A percentile compares a stretch with the other conserved stretches of the same genome.
phyloP scores from a whole-genome alignment of 2,113 vertebrate genomes.

The Malurus cyaneus region DNA sequence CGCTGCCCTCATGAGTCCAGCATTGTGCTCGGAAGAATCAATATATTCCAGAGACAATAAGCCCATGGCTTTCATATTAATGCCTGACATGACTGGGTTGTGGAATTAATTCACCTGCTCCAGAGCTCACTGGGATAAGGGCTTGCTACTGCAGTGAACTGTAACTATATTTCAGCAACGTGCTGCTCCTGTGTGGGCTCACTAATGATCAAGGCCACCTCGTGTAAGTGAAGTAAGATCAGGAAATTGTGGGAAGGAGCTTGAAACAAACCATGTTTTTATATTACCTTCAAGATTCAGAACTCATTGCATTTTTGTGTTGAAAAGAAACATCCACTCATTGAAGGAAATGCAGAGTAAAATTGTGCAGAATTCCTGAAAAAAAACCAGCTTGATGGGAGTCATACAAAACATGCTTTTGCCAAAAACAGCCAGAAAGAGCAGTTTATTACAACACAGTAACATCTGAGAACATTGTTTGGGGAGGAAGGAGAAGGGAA shows the following conservation, averaged over 20 bases:
- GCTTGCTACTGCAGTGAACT: neutral
- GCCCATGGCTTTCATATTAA: neutral
- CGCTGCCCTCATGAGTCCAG: neutral
- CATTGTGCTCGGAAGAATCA: neutral
- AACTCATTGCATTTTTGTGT: neutral
- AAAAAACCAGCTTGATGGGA: neutral
- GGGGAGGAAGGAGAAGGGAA: neutral
- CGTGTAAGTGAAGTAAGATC: neutral
- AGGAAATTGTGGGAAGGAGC: conserved; percentile 17
- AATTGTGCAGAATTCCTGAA: neutral
- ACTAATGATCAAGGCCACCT: neutral
- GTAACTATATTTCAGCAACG: neutral
- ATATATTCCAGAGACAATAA: neutral
- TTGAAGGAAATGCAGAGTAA: neutral
- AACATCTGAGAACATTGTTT: neutral
- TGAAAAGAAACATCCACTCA: neutral
- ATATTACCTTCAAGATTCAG: neutral
- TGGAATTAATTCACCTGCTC: conserved; percentile 20
- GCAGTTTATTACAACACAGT: neutral
- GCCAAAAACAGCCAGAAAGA: neutral
- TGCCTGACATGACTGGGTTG: neutral
- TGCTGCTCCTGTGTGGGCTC: conserved; percentile 2
- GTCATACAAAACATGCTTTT: neutral
- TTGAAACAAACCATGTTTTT: neutral
- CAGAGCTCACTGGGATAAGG: neutral